Base-by-base conservation (phyloP, 2,797 vertebrate genomes). In the Lepus townsendii region DNA sequence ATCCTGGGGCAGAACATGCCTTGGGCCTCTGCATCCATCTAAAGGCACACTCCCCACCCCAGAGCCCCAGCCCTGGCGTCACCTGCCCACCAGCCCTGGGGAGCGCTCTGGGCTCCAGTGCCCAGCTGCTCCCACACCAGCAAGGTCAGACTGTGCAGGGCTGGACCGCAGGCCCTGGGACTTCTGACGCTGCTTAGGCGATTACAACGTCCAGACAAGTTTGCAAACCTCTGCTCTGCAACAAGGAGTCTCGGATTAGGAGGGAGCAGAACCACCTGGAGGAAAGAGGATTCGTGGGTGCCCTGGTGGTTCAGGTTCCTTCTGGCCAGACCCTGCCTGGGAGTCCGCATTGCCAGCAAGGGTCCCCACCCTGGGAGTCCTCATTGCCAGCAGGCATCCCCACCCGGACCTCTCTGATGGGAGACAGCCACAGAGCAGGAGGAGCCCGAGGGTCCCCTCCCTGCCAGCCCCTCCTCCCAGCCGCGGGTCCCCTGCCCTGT, bases 131-230 rank as follows among this genome's bases (percentile, higher is more conserved):
- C n/a, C 50, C 42, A 42, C 32, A 57, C 47, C 27, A 72, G 19
- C 30, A 19, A 86, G 91, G 88, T 30, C 63, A 10, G 2, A 20
- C 65, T 76, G 65, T 75, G 30, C 66, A 1, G 3, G 7, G 20
- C 3, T 26, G 2, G n/a, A 10, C 78, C 3, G 5, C 38, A 77
- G 19, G 24, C 2, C 16, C 52, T 0, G 4, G 1, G 62, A 26
- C 11, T 71, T 84, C n/a, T 57, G 82, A 35, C 4, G 32, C 7
- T 14, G 50, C 84, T 47, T n/a, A 54, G 50, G 50, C 71, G 60
- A 72, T 71, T 62, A 26, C 26, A 85, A 26, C 20, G 3, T 50
- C 14, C 52, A 91, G 66, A 71, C 35, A 62, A 50, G 63, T 52
- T 76, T 60, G 68, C 80, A 80, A 57, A 78, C 22, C 38, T 26